Base-by-base conservation (phyloP, 2,797 vertebrate genomes). In the Mormyrus proboscirostris region DNA sequence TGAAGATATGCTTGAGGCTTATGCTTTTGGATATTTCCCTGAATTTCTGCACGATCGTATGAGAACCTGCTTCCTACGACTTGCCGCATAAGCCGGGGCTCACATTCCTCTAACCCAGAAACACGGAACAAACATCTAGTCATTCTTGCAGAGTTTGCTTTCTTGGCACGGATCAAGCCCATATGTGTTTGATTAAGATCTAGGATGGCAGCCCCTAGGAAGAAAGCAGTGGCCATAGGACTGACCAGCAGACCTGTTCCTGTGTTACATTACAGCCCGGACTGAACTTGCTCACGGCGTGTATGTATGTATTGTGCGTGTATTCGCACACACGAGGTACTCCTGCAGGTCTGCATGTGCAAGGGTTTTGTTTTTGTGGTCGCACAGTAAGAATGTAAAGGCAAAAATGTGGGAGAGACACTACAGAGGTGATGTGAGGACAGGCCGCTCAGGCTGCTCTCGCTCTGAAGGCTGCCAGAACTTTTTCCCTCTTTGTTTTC, bases 111-210 rank as follows among this genome's bases (percentile, higher is more conserved):
- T 55, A 87, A 25, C 86, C 29, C 57, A 49, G 59, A 55, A 89
- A 50, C 87, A 51, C 47, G 57, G 19, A 55, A 59, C 22, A 73
- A 82, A 51, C 88, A 53, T 73, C 65, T 87, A 90, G 90, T 59
- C 88, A 90, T 38, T 90, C 89, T 83, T 76, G 65, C 88, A 89
- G 83, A 9, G 83, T 44, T 65, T 5, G 88, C 73, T 89, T 90
- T 90, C 53, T 88, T 92, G 93, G 91, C 92, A 90, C n/a, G 86
- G 89, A 86, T 86, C 91, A 90, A 90, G 50, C 79, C 89, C 94
- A 94, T 92, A 91, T 94, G 94, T 91, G 91, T 91, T 92, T 92
- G 90, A 93, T 95, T 94, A 95, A 89, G 86, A 73, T 90, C 59
- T 16, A 33, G 90, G 91, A 92, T 92, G 91, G 92, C 89, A 22